Evolutionary conservation across 92 coral and sea anemone genomes (phyloP).

Genomic region (Scolanthus callimorphus): DNA sequence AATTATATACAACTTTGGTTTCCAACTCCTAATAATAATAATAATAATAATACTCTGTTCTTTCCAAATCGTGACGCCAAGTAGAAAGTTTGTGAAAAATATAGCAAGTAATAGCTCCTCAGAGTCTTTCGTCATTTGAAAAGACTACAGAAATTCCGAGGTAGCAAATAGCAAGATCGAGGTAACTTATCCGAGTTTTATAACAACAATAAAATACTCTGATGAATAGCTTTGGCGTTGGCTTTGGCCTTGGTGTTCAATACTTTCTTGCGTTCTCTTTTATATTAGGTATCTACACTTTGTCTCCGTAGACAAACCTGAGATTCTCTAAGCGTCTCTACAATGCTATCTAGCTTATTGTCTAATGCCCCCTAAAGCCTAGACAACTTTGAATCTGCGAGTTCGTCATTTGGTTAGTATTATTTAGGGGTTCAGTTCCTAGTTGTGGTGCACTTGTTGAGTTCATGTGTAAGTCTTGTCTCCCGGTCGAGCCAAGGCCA

Average conservation of each 20-base stretch:
- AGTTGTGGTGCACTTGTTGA: slow-evolving; percentile 61
- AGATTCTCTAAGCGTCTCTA: too few species aligned
- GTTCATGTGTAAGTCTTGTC: slow-evolving; percentile 73
- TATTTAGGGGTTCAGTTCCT: slow-evolving; percentile 41
- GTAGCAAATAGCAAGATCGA: neutral
- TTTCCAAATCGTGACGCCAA: neutral
- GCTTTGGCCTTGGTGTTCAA: too few species aligned
- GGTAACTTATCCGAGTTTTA: too few species aligned
- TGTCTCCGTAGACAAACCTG: neutral
- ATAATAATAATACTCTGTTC: too few species aligned
- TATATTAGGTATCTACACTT: neutral
- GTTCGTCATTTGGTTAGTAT: slow-evolving; percentile 39
- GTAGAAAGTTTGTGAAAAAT: slow-evolving; percentile 34
- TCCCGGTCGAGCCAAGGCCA: slow-evolving; percentile 48
- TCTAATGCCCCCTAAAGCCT: slow-evolving; percentile 56
- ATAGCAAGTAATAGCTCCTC: slow-evolving; percentile 10
- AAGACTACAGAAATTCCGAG: slow-evolving; percentile 13
- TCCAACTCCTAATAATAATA: slow-evolving; percentile 4
- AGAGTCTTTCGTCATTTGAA: slow-evolving; percentile 2
- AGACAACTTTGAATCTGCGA: slow-evolving; percentile 62
- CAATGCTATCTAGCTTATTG: too few species aligned
- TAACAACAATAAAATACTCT: too few species aligned
- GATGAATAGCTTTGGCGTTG: too few species aligned
- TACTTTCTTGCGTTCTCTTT: neutral
- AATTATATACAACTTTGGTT: slow-evolving; percentile 20